These are phyloP conservation scores for Carpatolechia fugitivella DNA, from an alignment of 2,888 invertebrate species.

Conservation along the genomic window DNA sequence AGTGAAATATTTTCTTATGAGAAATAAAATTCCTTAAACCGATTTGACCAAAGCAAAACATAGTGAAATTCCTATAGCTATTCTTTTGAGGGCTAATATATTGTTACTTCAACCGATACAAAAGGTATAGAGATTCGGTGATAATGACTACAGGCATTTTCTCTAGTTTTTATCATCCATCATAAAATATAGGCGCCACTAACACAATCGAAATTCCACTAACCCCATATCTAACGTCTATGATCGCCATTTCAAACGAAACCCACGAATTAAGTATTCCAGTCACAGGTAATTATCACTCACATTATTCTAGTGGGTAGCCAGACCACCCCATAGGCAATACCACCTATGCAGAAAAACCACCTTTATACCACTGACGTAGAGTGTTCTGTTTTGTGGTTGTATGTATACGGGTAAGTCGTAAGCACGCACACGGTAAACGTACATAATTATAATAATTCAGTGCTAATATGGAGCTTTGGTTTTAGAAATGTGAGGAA, in stretches of 20 bases:
- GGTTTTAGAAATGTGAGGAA: not conserved
- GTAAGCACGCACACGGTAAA: constrained; percentile 35
- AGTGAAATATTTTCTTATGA: too few species aligned
- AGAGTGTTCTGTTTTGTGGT: not conserved
- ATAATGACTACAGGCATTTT: too few species aligned
- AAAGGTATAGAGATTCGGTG: too few species aligned
- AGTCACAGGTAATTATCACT: constrained; percentile 58
- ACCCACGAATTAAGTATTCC: constrained; percentile 47
- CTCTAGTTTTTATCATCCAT: too few species aligned
- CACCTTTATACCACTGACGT: not conserved
- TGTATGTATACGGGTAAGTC: constrained; percentile 27
- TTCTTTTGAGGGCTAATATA: too few species aligned
- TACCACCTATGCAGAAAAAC: not conserved
- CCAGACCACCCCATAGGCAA: constrained; percentile 46
- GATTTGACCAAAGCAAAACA: too few species aligned
- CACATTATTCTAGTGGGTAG: constrained; percentile 38
- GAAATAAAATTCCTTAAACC: too few species aligned
- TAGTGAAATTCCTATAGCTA: too few species aligned
- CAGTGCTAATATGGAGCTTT: not conserved
- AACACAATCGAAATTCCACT: constrained; percentile 4
- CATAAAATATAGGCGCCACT: not conserved
- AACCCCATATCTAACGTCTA: not conserved
- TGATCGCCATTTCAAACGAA: not conserved
- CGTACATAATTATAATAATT: constrained; percentile 2
- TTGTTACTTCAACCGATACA: too few species aligned